phyloP scores from a whole-genome alignment of 2,797 vertebrate genomes.

The Tangara arthus region DNA sequence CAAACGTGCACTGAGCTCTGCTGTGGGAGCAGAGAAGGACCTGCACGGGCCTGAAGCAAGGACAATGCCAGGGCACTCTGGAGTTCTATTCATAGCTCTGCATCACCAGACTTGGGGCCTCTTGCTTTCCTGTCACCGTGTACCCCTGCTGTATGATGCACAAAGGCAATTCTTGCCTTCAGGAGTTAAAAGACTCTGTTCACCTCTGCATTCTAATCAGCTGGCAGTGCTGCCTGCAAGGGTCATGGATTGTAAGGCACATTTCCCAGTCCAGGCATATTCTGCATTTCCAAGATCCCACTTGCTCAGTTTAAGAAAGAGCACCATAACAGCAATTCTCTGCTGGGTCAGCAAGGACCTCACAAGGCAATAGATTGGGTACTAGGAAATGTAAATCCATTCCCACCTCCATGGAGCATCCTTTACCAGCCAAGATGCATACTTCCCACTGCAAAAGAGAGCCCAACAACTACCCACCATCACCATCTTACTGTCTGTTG shows the following conservation, averaged over 20 bases:
- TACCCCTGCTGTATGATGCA: rapidly evolving
- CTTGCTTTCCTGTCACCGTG: not conserved
- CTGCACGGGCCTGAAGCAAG: not conserved
- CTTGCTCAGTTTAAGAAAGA: not conserved
- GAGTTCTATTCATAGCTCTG: not conserved
- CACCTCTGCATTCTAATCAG: not conserved
- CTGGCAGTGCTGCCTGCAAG: not conserved
- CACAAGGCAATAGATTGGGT: not conserved
- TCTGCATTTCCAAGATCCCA: not conserved
- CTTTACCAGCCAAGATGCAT: not conserved
- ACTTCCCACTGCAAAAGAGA: not conserved
- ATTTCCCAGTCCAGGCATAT: not conserved
- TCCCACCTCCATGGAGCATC: not conserved
- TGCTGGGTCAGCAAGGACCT: not conserved
- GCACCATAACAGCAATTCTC: not conserved
- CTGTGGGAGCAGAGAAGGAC: not conserved
- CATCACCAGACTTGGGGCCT: not conserved
- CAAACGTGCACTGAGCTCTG: not conserved
- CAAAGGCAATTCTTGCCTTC: not conserved
- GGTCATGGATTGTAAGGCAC: not conserved
- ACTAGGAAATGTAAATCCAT: not conserved
- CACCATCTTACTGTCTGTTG: not conserved
- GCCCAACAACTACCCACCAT: not conserved
- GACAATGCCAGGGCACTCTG: not conserved
- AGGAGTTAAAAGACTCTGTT: not conserved